A percentile compares a stretch with the other conserved stretches of the same genome.
phyloP scores from a whole-genome alignment of 2,113 vertebrate genomes.

The Leiothrix lutea region DNA sequence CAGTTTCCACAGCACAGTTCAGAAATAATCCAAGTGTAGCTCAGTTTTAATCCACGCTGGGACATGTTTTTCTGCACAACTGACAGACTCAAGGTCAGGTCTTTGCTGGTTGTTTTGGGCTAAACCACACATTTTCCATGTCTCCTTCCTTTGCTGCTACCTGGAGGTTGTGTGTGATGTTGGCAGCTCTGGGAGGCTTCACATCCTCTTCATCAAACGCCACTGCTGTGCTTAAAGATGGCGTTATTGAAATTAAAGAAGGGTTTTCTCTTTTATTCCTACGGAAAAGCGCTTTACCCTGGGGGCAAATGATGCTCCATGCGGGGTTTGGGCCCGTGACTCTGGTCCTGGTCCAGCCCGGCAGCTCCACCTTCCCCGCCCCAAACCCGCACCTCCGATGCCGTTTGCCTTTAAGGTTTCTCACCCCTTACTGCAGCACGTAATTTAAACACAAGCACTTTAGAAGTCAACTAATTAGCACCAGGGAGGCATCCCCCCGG shows the following conservation, averaged over 20 bases:
- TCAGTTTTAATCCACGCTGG: background rate
- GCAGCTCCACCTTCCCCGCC: background rate
- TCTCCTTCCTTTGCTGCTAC: background rate
- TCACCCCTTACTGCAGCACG: conserved; percentile 17
- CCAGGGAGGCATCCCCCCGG: conserved; percentile 75
- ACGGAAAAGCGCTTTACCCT: background rate
- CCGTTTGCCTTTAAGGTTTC: conserved; percentile 48
- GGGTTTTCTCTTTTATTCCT: background rate
- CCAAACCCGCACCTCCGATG: rapidly evolving
- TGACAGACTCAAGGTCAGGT: background rate
- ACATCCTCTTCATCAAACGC: background rate
- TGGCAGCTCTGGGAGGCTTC: background rate
- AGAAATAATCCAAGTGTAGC: background rate
- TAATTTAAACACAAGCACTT: conserved; percentile 67
- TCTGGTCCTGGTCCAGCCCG: background rate
- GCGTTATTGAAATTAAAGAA: background rate
- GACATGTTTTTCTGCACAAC: background rate
- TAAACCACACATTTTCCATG: background rate
- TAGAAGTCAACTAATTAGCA: conserved; percentile 69
- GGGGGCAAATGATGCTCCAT: background rate
- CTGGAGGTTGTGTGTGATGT: background rate
- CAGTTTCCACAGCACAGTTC: background rate
- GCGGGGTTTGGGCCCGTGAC: background rate
- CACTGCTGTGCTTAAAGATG: background rate
- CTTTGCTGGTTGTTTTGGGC: background rate